Conservation (phyloP, 2,888 invertebrate genomes). For the Aphidoletes aphidimyza region DNA sequence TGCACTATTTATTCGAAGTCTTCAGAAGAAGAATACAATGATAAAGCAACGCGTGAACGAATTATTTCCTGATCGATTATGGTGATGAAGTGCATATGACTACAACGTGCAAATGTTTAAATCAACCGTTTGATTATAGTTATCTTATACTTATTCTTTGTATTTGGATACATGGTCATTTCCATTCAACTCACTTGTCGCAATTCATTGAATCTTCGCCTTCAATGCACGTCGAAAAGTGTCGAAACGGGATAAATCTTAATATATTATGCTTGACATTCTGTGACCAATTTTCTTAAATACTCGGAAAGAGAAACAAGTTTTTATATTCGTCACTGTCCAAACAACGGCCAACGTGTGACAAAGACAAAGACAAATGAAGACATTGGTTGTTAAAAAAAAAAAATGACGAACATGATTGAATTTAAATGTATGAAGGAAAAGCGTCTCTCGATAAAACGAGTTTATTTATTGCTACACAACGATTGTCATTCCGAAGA, state of each 20-base stretch:
- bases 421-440: slow-evolving; percentile 41
- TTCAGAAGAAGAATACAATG: background rate
- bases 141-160: too few relatives aligned
- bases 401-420: slow-evolving; percentile 31
- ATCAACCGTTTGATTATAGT: too few relatives aligned
- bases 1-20: background rate
- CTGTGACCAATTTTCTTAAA: background rate
- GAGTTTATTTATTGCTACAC: slow-evolving; percentile 18
- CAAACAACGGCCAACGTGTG: background rate
- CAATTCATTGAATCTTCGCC: too few relatives aligned
- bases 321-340: slow-evolving; percentile 8
- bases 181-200: too few relatives aligned
- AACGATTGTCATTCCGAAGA: background rate
- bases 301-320: background rate
- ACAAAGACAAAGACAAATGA: slow-evolving; percentile 3
- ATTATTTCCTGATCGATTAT: too few relatives aligned
- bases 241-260: background rate
- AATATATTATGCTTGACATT: background rate
- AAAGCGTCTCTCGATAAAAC: slow-evolving; percentile 1
- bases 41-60: too few relatives aligned
- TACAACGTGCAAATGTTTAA: too few relatives aligned
- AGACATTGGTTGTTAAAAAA: slow-evolving; percentile 11
- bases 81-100: too few relatives aligned
- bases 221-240: too few relatives aligned
- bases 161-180: too few relatives aligned